Evolutionary conservation across 2,797 vertebrate genomes (phyloP).

Genomic region (Poecilia picta): DNA sequence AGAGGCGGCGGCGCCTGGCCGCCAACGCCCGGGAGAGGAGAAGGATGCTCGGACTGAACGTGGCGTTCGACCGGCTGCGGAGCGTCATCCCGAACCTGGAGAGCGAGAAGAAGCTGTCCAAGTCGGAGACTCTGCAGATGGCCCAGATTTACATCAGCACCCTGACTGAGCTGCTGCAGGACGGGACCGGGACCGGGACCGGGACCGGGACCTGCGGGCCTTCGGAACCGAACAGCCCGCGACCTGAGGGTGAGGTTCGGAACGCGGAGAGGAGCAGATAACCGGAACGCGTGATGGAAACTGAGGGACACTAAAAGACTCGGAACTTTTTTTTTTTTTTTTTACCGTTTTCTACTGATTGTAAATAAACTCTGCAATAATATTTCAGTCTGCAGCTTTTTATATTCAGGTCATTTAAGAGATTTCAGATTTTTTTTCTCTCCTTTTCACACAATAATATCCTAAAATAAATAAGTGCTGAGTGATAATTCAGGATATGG

Average conservation of each 20-base stretch:
- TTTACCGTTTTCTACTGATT: neutral
- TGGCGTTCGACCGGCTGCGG: slow-evolving; percentile 84
- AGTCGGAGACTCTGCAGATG: slow-evolving; percentile 85
- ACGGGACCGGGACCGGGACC: slow-evolving; percentile 27
- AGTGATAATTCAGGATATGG: neutral
- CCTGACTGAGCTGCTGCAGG: slow-evolving; percentile 79
- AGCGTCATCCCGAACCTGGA: slow-evolving; percentile 84
- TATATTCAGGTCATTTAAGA: neutral
- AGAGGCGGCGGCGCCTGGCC: slow-evolving; percentile 76
- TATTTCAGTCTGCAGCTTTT: neutral
- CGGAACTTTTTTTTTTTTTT: neutral
- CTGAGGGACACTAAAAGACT: slow-evolving; percentile 42
- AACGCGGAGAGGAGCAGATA: slow-evolving; percentile 20
- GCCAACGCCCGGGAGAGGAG: slow-evolving; percentile 85
- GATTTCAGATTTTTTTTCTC: neutral
- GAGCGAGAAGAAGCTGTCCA: slow-evolving; percentile 82
- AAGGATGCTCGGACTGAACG: slow-evolving; percentile 84
- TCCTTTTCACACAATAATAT: neutral
- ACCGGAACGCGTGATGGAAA: slow-evolving; percentile 54
- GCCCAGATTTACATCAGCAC: slow-evolving; percentile 85
- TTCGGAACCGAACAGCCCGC: neutral
- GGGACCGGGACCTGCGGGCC: slow-evolving; percentile 10
- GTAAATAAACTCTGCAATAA: slow-evolving; percentile 9
- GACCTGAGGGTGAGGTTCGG: slow-evolving; percentile 6
- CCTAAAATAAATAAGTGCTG: neutral